A percentile compares a stretch with the other conserved stretches of the same genome.
These are phyloP conservation scores for Thunnus thynnus DNA, from an alignment of 2,113 vertebrate species.

Conservation along the genomic window DNA sequence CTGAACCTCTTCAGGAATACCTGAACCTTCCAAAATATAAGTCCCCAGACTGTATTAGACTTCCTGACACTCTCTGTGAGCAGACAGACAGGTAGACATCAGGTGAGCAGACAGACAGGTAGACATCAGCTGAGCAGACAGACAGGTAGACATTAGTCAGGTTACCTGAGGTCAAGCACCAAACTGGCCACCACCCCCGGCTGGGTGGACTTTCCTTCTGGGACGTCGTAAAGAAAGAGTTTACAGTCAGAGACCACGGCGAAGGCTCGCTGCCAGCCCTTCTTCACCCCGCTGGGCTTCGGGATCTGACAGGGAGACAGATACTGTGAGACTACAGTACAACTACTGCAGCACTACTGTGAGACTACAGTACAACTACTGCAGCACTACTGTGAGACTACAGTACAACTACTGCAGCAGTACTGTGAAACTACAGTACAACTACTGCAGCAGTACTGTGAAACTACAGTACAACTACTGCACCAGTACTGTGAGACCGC, in stretches of 20 bases:
- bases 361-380: background rate
- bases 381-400: background rate
- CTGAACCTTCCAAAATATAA: too few species aligned
- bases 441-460: background rate
- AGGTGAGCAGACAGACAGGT: background rate
- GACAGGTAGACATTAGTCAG: background rate
- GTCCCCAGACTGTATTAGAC: too few species aligned
- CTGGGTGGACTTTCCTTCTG: constrained; percentile 95
- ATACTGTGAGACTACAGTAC: background rate
- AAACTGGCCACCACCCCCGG: constrained; percentile 92
- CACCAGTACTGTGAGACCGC: too few species aligned
- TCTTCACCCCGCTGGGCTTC: constrained; percentile 97
- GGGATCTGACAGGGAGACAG: constrained; percentile 86
- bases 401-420: background rate
- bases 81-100: too few species aligned
- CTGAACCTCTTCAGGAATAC: too few species aligned
- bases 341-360: background rate
- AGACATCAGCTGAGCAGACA: background rate
- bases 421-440: background rate
- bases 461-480: background rate
- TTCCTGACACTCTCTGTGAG: too few species aligned
- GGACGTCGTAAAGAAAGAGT: constrained; percentile 95
- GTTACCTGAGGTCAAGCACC: constrained; percentile 96
- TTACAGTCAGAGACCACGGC: constrained; percentile 97
- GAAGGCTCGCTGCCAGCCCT: constrained; percentile 96